Percentiles rank a stretch among this genome's conserved stretches.
These are phyloP conservation scores for Nasonia vitripennis DNA, from an alignment of 1,140 invertebrate species.

Conservation along the genomic window DNA sequence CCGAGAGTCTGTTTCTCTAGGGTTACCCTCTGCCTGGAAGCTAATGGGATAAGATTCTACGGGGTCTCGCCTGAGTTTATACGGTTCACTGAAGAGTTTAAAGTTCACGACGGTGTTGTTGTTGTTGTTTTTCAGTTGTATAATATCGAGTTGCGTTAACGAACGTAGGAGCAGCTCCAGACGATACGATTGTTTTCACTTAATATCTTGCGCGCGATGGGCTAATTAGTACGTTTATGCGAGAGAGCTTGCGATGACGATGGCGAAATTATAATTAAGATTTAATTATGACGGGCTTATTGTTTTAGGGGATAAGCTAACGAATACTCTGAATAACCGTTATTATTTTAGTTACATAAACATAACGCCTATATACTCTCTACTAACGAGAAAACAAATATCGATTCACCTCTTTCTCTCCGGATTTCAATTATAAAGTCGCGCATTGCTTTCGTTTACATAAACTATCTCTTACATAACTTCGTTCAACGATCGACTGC, in stretches of 20 bases:
- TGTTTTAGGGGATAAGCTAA: too few relatives aligned
- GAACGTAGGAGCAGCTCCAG: too few relatives aligned
- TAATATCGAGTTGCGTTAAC: too few relatives aligned
- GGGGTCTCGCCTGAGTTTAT: neutral
- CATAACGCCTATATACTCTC: too few relatives aligned
- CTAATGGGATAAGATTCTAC: constrained; percentile 1
- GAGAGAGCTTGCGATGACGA: neutral
- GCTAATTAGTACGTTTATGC: neutral
- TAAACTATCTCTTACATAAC: neutral
- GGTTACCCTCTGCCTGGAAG: neutral
- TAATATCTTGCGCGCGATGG: neutral
- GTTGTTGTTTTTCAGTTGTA: too few relatives aligned
- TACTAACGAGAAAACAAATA: neutral
- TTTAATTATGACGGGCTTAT: neutral
- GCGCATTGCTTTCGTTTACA: neutral
- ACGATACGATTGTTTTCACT: neutral
- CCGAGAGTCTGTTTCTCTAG: neutral
- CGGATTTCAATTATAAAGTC: constrained; percentile 1
- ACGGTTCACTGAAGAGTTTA: neutral
- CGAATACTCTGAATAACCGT: too few relatives aligned
- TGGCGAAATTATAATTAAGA: neutral
- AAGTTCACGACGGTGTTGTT: neutral
- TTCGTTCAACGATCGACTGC: neutral
- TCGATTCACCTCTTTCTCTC: neutral
- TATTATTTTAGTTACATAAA: too few relatives aligned